These are phyloP conservation scores for Aphelocoma californica DNA, from an alignment of 2,797 vertebrate species.

Conservation along the genomic window DNA sequence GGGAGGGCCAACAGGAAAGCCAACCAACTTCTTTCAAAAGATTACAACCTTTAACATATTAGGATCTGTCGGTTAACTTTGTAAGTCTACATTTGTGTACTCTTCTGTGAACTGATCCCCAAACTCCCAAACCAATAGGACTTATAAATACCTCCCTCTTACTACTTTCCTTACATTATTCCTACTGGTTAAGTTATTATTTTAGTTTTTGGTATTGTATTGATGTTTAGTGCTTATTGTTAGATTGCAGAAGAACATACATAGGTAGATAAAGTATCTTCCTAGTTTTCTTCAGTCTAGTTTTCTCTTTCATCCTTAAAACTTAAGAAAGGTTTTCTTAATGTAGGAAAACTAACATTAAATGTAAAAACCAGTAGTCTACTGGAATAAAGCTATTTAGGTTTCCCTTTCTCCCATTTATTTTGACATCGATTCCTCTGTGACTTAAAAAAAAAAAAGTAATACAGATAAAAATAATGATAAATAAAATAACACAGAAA, in stretches of 20 bases:
- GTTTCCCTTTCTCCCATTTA: background rate
- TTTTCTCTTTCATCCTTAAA: background rate
- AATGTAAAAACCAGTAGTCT: background rate
- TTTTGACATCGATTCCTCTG: background rate
- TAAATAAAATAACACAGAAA: background rate
- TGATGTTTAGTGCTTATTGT: slow-evolving; percentile 69
- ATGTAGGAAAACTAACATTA: background rate
- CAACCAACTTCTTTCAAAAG: slow-evolving; percentile 83
- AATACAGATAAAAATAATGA: background rate
- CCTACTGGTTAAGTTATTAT: slow-evolving; percentile 70
- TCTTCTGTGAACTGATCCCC: slow-evolving; percentile 70
- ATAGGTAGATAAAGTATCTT: background rate
- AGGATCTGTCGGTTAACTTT: slow-evolving; percentile 77
- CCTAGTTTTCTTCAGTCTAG: background rate
- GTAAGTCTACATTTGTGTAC: slow-evolving; percentile 70
- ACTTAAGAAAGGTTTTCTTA: background rate
- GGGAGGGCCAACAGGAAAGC: slow-evolving; percentile 87
- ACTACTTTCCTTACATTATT: slow-evolving; percentile 59
- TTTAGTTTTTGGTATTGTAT: slow-evolving; percentile 75
- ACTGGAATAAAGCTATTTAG: background rate
- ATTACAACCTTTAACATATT: slow-evolving; percentile 85
- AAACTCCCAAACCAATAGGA: slow-evolving; percentile 79
- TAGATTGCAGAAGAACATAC: background rate
- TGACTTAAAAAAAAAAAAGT: background rate
- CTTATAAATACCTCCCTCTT: slow-evolving; percentile 74